Evolutionary conservation across 1,140 invertebrate species (phyloP), one percentile per base, ranked within the genome.

Genomic region (Monomorium pharaonis): DNA sequence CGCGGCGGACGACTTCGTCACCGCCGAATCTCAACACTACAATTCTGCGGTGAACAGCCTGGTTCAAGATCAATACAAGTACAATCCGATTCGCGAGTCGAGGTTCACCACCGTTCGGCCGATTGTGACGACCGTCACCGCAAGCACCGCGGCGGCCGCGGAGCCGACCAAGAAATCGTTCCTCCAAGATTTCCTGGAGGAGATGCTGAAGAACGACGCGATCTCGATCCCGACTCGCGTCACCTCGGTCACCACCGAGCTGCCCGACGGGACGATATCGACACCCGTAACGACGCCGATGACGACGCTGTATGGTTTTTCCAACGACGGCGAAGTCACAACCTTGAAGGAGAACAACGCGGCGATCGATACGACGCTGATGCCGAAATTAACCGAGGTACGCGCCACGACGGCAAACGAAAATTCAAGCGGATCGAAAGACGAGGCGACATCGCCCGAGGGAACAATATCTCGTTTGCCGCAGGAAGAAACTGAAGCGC

Each of bases 1-100:
- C n/a, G n/a, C n/a, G n/a, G n/a, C n/a, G n/a, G 94, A 94, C 51
- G 93, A 94, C 51, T 94, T 95, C 27, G 92, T 92, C 0, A 95
- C 93, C 0, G 92, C 94, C 0, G 94, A 95, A 74, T 94, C 93
- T 0, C 94, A 95, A 65, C 90, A 93, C 56, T 92, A 92, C 49
- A 92, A 92, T 27, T 94, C 93, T 10, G 92, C 94, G 0, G 27
- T 92, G 3, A 95, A 95, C 62, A 92, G 87, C 42, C 74, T 95
- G 75, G 80, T 90, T 44, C 91, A 90, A 30, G 90, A 92, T 37
- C 88, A 81, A 33, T 85, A 89, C 76, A 89, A 87, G 6, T 85
- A 87, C 49, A 85, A 86, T 69, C 30, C 87, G 27, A 18, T 69
- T 44, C 86, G 62, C 24, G 63, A 85, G 0, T 65, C 56, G 0